Evolutionary conservation across 2,888 invertebrate species (phyloP).

Genomic region (Dysmachus trigonus): DNA sequence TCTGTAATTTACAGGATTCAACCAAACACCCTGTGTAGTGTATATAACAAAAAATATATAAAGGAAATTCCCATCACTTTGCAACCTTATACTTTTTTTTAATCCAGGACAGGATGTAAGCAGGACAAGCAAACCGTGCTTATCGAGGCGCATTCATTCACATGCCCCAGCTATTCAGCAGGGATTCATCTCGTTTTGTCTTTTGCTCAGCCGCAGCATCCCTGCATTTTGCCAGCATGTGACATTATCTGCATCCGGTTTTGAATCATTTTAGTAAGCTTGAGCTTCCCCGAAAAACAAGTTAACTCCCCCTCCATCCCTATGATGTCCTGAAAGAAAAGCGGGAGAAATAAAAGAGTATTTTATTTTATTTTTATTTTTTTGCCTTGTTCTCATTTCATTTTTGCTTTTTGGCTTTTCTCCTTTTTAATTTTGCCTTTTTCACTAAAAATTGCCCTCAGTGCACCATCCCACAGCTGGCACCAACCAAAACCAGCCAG

Average conservation of each 20-base stretch:
- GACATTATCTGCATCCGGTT: constrained; percentile 31
- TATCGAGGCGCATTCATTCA: not conserved
- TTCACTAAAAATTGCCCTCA: not conserved
- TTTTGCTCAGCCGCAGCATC: not conserved
- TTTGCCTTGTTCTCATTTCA: not conserved
- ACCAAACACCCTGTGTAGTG: no score
- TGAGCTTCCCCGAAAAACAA: not conserved
- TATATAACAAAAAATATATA: not conserved
- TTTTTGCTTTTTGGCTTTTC: not conserved
- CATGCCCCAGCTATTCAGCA: not conserved
- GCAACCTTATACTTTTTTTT: not conserved
- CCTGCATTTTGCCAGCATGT: not conserved
- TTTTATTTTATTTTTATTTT: no score
- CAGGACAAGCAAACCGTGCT: not conserved
- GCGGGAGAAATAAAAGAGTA: not conserved
- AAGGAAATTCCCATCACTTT: not conserved
- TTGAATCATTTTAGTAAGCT: constrained; percentile 4
- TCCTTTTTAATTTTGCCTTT: constrained; percentile 20
- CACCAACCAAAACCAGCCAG: no score
- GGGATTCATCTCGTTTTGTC: not conserved
- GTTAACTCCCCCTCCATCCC: not conserved
- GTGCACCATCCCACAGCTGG: not conserved
- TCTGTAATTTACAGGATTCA: no score
- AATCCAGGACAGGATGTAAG: not conserved
- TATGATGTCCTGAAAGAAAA: not conserved